Percentiles rank a stretch among this genome's conserved stretches.
Evolutionary conservation across 2,797 vertebrate genomes (phyloP).

Genomic region (Microctenopoma steveboyesi): DNA sequence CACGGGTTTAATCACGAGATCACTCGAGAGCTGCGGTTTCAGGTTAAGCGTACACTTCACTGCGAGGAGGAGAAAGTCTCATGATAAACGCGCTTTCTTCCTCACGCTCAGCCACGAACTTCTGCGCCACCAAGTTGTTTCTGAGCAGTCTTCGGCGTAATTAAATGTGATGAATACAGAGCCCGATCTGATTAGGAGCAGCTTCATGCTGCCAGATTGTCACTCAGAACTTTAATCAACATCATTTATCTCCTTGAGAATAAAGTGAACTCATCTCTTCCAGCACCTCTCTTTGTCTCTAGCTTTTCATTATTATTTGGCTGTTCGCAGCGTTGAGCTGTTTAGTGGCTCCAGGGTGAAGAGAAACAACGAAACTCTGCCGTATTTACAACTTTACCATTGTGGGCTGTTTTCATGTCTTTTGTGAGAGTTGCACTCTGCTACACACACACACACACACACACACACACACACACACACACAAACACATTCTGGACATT

Average conservation of each 20-base stretch:
- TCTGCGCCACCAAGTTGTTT: not conserved
- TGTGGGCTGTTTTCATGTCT: constrained; percentile 10
- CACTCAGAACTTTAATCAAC: not conserved
- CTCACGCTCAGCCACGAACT: not conserved
- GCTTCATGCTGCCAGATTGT: not conserved
- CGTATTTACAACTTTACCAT: constrained; percentile 27
- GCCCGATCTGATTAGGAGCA: not conserved
- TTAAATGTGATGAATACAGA: not conserved
- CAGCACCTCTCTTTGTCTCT: not conserved
- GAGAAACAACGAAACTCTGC: not conserved
- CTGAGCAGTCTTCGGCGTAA: too few relatives aligned
- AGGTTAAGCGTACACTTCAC: not conserved
- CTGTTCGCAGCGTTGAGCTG: not conserved
- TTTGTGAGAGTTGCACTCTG: not conserved
- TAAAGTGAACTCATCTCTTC: not conserved
- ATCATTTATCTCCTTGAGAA: not conserved
- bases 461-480: not conserved
- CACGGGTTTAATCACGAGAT: not conserved
- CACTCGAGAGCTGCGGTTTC: not conserved
- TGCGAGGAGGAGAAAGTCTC: not conserved
- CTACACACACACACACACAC: not conserved
- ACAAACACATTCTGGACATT: constrained; percentile 10
- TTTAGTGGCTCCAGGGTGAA: constrained; percentile 10
- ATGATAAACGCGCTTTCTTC: not conserved
- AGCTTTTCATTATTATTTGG: not conserved